Evolutionary conservation across 2,113 vertebrate species (phyloP).

Genomic region (Ariopsis seemanni): DNA sequence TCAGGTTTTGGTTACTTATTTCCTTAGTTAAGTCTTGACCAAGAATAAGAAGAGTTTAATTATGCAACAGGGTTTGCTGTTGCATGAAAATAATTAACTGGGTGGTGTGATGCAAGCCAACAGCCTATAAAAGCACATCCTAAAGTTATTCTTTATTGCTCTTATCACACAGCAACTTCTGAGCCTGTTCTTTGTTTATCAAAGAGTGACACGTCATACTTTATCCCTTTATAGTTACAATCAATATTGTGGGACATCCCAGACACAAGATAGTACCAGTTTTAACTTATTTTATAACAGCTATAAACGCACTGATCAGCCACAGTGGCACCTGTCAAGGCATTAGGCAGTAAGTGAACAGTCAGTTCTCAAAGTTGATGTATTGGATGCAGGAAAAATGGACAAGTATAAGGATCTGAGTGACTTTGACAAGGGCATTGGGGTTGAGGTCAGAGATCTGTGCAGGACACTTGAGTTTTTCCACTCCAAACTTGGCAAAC

Average conservation of each 20-base stretch:
- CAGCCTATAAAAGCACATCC: neutral
- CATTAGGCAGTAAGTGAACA: no score
- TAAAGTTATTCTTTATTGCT: neutral
- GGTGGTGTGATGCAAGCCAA: neutral
- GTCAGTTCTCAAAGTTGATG: no score
- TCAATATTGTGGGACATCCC: neutral
- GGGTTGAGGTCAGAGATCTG: no score
- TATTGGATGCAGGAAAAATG: no score
- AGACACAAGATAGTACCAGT: neutral
- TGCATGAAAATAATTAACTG: neutral
- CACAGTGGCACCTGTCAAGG: no score
- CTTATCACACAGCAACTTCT: neutral
- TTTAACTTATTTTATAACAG: neutral
- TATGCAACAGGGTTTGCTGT: neutral
- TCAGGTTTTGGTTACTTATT: neutral
- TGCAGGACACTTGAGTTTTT: no score
- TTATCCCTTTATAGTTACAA: neutral
- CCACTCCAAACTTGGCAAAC: no score
- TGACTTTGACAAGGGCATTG: no score
- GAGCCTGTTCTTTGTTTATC: neutral
- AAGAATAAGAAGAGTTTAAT: neutral
- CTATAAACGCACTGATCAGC: neutral
- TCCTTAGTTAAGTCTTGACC: neutral
- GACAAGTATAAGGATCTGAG: no score
- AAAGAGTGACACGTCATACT: neutral